Conservation (phyloP, 2,113 vertebrate genomes). For the Ciconia maguari region DNA sequence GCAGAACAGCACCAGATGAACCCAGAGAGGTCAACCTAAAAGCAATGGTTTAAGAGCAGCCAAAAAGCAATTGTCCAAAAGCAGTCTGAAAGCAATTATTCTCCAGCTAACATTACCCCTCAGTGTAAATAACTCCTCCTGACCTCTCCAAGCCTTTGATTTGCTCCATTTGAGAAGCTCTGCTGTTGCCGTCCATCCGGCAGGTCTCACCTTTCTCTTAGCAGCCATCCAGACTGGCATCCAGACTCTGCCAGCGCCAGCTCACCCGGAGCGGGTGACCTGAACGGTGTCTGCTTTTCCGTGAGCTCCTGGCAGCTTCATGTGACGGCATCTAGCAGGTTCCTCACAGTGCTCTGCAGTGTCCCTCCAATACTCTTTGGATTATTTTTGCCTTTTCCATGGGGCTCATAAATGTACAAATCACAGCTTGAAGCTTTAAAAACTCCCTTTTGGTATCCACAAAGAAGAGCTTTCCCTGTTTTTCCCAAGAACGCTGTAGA, state of each 20-base stretch:
- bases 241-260: not conserved
- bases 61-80: not conserved
- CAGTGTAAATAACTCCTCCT: not conserved
- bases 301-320: not conserved
- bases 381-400: not conserved
- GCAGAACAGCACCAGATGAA: conserved; percentile 19
- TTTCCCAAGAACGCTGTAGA: not conserved
- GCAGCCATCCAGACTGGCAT: accelerated
- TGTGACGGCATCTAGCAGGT: not conserved
- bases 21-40: not conserved
- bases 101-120: not conserved
- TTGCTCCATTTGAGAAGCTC: not conserved
- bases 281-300: not conserved
- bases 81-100: conserved; percentile 49
- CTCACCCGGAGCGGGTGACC: not conserved
- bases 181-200: not conserved
- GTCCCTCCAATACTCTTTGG: not conserved
- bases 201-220: not conserved
- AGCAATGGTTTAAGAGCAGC: not conserved
- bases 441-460: not conserved
- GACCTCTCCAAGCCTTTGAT: conserved; percentile 21
- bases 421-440: not conserved
- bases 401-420: not conserved
- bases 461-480: not conserved
- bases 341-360: not conserved